Conservation (phyloP, 2,113 vertebrate species). For the Phaethon lepturus region DNA sequence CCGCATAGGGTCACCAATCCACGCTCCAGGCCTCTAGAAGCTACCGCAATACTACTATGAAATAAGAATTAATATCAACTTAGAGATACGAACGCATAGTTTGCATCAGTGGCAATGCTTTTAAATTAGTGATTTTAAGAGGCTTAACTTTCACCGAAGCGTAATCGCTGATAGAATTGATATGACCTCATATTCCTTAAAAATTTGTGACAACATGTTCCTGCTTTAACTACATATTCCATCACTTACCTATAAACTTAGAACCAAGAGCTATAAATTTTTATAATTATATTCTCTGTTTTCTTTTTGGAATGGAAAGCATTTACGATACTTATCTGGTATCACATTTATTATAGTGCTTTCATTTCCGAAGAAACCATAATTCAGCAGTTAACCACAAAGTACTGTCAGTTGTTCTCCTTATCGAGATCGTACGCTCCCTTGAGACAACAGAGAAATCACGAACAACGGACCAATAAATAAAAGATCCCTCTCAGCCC, state of each 20-base stretch:
- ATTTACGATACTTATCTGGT: not conserved
- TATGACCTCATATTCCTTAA: not conserved
- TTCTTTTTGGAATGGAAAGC: not conserved
- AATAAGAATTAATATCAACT: not conserved
- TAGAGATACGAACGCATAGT: not conserved
- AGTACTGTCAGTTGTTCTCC: not conserved
- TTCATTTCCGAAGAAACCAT: not conserved
- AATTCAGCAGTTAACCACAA: not conserved
- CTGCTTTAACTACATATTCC: not conserved
- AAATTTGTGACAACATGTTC: not conserved
- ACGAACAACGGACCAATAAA: not conserved
- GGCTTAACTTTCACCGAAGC: not conserved
- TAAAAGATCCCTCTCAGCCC: not conserved
- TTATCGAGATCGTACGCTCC: not conserved
- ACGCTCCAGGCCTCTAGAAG: fast-evolving
- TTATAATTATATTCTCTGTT: not conserved
- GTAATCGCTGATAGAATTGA: not conserved
- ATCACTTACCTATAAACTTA: not conserved
- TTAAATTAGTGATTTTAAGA: not conserved
- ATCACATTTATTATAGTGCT: not conserved
- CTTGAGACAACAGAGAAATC: not conserved
- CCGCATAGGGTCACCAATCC: not conserved
- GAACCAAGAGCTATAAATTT: not conserved
- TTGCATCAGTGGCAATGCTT: not conserved
- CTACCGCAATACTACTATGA: not conserved